Conservation (phyloP, 2,888 invertebrate species). For the Coenonympha arcania region DNA sequence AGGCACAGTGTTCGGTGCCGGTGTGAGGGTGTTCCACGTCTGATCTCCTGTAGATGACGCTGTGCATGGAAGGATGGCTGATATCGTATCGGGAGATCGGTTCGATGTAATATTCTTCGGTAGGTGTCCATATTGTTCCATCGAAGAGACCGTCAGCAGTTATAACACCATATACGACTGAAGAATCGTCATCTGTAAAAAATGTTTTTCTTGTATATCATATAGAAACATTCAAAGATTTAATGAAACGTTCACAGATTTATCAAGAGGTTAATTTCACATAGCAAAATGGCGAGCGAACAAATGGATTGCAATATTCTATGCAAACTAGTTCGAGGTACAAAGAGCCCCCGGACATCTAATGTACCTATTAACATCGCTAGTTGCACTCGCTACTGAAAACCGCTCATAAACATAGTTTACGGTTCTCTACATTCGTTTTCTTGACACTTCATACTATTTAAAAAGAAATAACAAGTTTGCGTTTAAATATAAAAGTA, state of each 20-base stretch:
- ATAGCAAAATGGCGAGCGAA: conserved; percentile 45
- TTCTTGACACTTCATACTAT: no score
- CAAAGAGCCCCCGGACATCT: conserved; percentile 57
- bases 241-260: conserved; percentile 3
- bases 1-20: conserved; percentile 68
- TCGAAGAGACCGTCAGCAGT: conserved; percentile 91
- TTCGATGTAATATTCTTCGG: conserved; percentile 89
- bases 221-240: neutral
- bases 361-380: conserved; percentile 71
- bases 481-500: no score
- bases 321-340: conserved; percentile 69
- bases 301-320: conserved; percentile 63
- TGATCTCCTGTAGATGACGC: conserved; percentile 86
- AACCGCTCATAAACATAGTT: conserved; percentile 71
- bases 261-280: conserved; percentile 37
- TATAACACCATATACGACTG: conserved; percentile 87
- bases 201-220: no score
- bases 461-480: no score
- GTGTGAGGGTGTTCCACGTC: conserved; percentile 78
- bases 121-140: conserved; percentile 85
- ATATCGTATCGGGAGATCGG: conserved; percentile 79
- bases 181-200: conserved; percentile 85
- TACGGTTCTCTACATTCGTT: no score
- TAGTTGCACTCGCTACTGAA: conserved; percentile 62
- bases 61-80: conserved; percentile 78